Evolutionary conservation across 1,140 invertebrate species (phyloP).

Genomic region (Bombus ignitus): DNA sequence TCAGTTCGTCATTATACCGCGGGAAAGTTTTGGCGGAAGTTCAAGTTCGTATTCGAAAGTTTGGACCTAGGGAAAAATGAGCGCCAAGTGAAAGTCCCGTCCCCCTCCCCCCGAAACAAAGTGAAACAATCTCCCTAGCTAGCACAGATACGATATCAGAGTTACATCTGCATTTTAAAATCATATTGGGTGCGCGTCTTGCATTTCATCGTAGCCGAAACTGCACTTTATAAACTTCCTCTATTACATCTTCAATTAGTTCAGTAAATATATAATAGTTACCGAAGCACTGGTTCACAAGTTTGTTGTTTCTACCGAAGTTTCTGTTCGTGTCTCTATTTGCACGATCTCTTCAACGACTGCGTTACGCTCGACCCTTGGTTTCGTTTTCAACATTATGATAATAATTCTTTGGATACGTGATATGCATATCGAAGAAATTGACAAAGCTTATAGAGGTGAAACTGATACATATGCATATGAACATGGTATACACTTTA

Average conservation of each 20-base stretch:
- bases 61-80: constrained; percentile 63
- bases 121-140: constrained; percentile 35
- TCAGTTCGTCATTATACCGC: constrained; percentile 69
- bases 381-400: not conserved
- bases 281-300: not conserved
- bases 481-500: not conserved
- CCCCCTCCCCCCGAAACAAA: constrained; percentile 32
- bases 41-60: constrained; percentile 69
- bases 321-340: constrained; percentile 26
- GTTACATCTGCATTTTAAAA: constrained; percentile 44
- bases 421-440: not conserved
- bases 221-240: constrained; percentile 8
- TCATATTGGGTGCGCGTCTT: constrained; percentile 17
- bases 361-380: not conserved
- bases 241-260: constrained; percentile 47
- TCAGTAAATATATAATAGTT: constrained; percentile 49
- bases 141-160: constrained; percentile 21
- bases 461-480: not conserved
- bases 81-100: constrained; percentile 60
- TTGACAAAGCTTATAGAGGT: not conserved
- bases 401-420: not conserved
- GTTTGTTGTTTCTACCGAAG: constrained; percentile 25
- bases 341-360: constrained; percentile 13
- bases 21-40: constrained; percentile 63
- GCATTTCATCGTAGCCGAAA: not conserved